Evolutionary conservation across 2,797 vertebrate genomes (phyloP).

Genomic region (Craterocephalus amniculus): DNA sequence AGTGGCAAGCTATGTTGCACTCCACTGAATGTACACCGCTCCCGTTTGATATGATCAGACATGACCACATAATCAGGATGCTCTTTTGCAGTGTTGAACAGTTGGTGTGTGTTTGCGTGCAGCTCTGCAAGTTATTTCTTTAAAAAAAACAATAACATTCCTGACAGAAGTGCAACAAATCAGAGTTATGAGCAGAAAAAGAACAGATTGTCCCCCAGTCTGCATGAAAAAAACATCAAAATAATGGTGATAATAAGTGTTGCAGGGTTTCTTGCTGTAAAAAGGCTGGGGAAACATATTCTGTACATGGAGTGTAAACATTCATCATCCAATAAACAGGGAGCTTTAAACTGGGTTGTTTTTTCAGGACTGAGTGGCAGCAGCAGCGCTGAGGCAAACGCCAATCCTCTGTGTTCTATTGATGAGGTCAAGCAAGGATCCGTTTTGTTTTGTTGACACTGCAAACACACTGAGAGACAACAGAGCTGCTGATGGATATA

Average conservation of each 20-base stretch:
- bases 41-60: constrained; percentile 39
- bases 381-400: constrained; percentile 13
- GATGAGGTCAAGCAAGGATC: constrained; percentile 69
- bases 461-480: constrained; percentile 54
- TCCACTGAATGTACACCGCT: constrained; percentile 11
- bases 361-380: constrained; percentile 9
- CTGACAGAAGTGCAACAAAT: constrained; percentile 24
- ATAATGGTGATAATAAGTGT: background rate
- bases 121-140: constrained; percentile 28
- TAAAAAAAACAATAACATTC: constrained; percentile 22
- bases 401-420: constrained; percentile 37
- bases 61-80: constrained; percentile 28
- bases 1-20: constrained; percentile 17
- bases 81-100: constrained; percentile 30
- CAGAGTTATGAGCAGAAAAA: background rate
- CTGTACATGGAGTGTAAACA: constrained; percentile 51
- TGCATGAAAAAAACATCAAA: constrained; percentile 6
- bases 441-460: constrained; percentile 60
- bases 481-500: constrained; percentile 44
- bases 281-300: constrained; percentile 11
- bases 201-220: constrained; percentile 19
- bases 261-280: constrained; percentile 15
- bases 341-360: constrained; percentile 34
- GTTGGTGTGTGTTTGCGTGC: constrained; percentile 20
- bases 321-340: constrained; percentile 50